Percentiles rank a stretch among this genome's conserved stretches.
These are phyloP conservation scores for Petrocephalus zakoni DNA, from an alignment of 2,113 vertebrate species.

Conservation along the genomic window DNA sequence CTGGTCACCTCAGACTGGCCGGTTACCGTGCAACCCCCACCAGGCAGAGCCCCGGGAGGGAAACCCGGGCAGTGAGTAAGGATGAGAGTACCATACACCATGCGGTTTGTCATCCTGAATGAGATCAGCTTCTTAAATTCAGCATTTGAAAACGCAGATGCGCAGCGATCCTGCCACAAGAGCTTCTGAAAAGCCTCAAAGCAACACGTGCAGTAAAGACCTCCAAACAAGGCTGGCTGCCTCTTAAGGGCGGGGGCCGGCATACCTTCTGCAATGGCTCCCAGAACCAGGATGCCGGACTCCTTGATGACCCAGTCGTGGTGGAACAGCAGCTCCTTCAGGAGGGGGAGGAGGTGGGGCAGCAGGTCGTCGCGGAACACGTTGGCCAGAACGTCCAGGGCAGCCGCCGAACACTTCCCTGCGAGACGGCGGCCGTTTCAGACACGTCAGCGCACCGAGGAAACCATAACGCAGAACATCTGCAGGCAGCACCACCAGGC, in stretches of 20 bases:
- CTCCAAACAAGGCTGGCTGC: not conserved
- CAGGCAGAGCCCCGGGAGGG: not conserved
- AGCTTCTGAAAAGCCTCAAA: not conserved
- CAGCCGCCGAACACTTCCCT: conserved; percentile 87
- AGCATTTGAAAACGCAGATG: not conserved
- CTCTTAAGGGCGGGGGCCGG: not conserved
- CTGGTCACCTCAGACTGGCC: not conserved
- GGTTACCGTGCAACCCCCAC: not conserved
- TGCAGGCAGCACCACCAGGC: not conserved
- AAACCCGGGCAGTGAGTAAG: not conserved
- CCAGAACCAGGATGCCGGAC: conserved; percentile 85
- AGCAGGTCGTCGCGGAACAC: conserved; percentile 89
- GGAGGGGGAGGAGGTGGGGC: conserved; percentile 80
- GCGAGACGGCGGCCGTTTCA: not conserved
- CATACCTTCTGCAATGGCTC: conserved; percentile 82
- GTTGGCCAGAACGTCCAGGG: conserved; percentile 84
- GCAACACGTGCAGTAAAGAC: not conserved
- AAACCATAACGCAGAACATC: not conserved
- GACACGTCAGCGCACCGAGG: not conserved
- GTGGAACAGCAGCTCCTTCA: conserved; percentile 88
- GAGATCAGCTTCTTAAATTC: not conserved
- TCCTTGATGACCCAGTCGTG: conserved; percentile 93
- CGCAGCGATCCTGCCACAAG: not conserved
- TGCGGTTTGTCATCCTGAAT: not conserved
- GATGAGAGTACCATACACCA: not conserved